Conservation (phyloP, 2,113 vertebrate genomes). For the Nerophis ophidion region DNA sequence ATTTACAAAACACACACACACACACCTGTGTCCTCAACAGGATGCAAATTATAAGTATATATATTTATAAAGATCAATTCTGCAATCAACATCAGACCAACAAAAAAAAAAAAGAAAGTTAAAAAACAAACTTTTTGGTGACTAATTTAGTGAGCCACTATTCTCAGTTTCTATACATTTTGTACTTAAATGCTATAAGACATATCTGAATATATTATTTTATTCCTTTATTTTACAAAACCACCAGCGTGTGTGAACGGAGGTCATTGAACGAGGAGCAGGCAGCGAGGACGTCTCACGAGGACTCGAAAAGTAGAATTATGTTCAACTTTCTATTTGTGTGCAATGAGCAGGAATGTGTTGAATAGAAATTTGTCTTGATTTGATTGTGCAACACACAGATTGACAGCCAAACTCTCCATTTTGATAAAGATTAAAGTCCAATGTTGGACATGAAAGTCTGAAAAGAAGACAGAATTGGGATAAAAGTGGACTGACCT, state of each 20-base stretch:
- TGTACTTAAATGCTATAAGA: constrained; percentile 68
- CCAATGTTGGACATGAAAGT: constrained; percentile 8
- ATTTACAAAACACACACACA: constrained; percentile 14
- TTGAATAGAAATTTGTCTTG: too few relatives aligned
- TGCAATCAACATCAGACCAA: constrained; percentile 29
- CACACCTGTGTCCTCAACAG: constrained; percentile 25
- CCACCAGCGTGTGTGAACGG: constrained; percentile 24
- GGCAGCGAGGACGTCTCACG: constrained; percentile 35
- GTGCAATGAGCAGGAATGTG: too few relatives aligned
- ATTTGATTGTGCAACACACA: too few relatives aligned
- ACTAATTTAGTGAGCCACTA: constrained; percentile 71
- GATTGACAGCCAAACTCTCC: too few relatives aligned
- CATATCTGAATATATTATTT: constrained; percentile 75
- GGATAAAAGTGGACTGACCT: constrained; percentile 2
- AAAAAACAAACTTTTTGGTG: constrained; percentile 53
- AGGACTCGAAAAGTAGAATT: neutral
- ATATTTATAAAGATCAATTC: constrained; percentile 12
- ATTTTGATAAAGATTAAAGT: neutral
- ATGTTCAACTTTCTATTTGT: neutral
- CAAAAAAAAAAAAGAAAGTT: constrained; percentile 17
- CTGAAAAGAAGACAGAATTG: constrained; percentile 2
- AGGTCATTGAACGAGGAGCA: constrained; percentile 31
- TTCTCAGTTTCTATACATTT: constrained; percentile 70
- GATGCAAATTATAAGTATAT: constrained; percentile 38
- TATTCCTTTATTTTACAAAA: constrained; percentile 70